Percentiles rank a stretch among this genome's conserved stretches.
Evolutionary conservation across 2,888 invertebrate genomes (phyloP).

Genomic region (Ophion slaviceki): DNA sequence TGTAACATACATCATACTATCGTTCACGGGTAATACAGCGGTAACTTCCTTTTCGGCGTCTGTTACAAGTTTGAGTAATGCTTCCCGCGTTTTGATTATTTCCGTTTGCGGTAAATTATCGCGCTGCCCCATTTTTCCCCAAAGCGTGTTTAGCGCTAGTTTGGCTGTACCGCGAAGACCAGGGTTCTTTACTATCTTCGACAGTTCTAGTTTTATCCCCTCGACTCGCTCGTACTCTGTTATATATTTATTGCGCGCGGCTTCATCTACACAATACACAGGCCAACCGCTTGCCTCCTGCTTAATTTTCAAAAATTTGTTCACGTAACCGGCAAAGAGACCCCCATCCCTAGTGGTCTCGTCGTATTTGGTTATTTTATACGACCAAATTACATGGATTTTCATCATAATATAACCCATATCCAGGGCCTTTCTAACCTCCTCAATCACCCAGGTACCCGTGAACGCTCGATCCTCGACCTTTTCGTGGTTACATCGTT

Average conservation of each 20-base stretch:
- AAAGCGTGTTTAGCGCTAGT: too few species aligned
- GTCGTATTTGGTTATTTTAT: slow-evolving; percentile 70
- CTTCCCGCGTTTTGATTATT: slow-evolving; percentile 54
- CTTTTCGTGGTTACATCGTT: slow-evolving; percentile 74
- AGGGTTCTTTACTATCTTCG: too few species aligned
- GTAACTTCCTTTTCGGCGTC: too few species aligned
- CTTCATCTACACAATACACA: too few species aligned
- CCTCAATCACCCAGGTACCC: slow-evolving; percentile 78
- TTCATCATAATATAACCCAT: slow-evolving; percentile 12
- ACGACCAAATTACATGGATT: slow-evolving; percentile 76
- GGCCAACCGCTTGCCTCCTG: too few species aligned
- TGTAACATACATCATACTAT: slow-evolving; percentile 66
- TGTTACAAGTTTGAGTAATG: slow-evolving; percentile 18
- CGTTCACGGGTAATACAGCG: slow-evolving; percentile 22
- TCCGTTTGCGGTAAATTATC: background rate
- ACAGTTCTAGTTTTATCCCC: too few species aligned
- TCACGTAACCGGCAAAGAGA: too few species aligned
- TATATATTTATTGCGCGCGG: too few species aligned
- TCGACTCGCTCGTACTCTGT: too few species aligned
- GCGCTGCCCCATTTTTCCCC: too few species aligned
- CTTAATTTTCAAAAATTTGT: too few species aligned
- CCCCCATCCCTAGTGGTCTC: too few species aligned
- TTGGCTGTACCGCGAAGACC: background rate
- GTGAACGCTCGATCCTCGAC: slow-evolving; percentile 67
- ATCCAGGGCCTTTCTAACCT: slow-evolving; percentile 73